Conservation (phyloP, 2,888 invertebrate species). For the Mesoligia furuncula region DNA sequence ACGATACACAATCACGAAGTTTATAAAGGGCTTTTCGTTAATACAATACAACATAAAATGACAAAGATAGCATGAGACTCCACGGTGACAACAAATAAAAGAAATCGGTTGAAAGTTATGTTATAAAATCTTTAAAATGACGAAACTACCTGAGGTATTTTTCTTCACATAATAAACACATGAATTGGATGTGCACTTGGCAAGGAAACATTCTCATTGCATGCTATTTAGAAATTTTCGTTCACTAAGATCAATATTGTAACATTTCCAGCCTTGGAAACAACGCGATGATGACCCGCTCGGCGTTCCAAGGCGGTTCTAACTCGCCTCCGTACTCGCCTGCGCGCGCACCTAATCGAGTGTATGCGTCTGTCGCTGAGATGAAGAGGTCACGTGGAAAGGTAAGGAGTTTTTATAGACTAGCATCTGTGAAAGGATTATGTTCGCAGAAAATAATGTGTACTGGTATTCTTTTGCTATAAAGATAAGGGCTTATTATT, state of each 20-base stretch:
- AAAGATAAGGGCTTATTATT: neutral
- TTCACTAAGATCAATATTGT: neutral
- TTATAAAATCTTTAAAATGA: neutral
- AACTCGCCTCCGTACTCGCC: constrained; percentile 93
- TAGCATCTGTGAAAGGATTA: neutral
- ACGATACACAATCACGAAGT: neutral
- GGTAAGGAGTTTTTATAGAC: constrained; percentile 77
- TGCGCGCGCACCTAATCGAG: constrained; percentile 91
- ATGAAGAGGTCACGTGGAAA: constrained; percentile 97
- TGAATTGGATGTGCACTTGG: neutral
- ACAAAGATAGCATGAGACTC: neutral
- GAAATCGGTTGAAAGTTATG: neutral
- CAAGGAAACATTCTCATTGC: neutral
- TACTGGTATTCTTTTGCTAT: neutral
- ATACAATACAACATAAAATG: neutral
- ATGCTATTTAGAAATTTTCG: neutral
- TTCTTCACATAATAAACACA: neutral
- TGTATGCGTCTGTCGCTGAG: constrained; percentile 98
- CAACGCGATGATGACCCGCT: constrained; percentile 93
- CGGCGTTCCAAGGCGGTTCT: constrained; percentile 92
- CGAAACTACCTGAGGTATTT: neutral
- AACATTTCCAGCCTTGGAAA: constrained; percentile 81
- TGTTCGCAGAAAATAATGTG: neutral
- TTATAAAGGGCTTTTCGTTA: neutral
- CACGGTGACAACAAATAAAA: neutral